phyloP scores from a whole-genome alignment of 2,113 vertebrate genomes.

The Halcyon malimbica region DNA sequence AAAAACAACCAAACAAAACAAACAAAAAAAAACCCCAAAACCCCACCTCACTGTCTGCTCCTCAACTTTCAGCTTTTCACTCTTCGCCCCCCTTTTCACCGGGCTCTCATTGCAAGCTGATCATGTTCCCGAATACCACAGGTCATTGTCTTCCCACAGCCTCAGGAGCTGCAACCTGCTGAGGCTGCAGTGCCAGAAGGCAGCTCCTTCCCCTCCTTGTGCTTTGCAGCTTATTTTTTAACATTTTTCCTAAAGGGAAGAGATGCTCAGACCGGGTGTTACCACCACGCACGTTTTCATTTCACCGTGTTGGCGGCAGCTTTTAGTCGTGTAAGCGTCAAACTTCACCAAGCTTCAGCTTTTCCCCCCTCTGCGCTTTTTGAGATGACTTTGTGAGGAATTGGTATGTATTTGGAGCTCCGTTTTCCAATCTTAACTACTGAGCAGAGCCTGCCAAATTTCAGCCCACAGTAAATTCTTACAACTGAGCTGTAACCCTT shows the following conservation, averaged over 20 bases:
- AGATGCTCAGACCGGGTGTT: fast-evolving
- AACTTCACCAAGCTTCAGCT: neutral
- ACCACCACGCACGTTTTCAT: neutral
- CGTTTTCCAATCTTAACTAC: neutral
- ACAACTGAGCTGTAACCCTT: slow-evolving; percentile 36
- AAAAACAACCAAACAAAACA: no score
- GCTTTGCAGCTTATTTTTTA: neutral
- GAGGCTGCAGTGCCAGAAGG: neutral
- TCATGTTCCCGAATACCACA: slow-evolving; percentile 1
- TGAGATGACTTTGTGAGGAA: neutral
- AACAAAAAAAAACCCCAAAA: neutral
- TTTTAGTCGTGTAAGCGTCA: fast-evolving
- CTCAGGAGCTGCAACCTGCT: slow-evolving; percentile 63
- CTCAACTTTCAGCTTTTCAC: neutral
- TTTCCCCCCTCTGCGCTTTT: neutral
- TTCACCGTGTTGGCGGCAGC: fast-evolving
- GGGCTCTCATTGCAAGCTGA: slow-evolving; percentile 10
- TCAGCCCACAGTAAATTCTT: slow-evolving; percentile 47
- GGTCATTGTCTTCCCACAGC: slow-evolving; percentile 63
- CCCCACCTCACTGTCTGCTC: neutral
- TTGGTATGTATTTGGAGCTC: neutral
- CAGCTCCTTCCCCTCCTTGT: neutral
- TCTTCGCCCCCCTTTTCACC: fast-evolving
- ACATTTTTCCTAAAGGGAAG: neutral
- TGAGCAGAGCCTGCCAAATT: slow-evolving; percentile 38